Conservation (phyloP, 2,888 invertebrate species). For the Lithosia quadra region DNA sequence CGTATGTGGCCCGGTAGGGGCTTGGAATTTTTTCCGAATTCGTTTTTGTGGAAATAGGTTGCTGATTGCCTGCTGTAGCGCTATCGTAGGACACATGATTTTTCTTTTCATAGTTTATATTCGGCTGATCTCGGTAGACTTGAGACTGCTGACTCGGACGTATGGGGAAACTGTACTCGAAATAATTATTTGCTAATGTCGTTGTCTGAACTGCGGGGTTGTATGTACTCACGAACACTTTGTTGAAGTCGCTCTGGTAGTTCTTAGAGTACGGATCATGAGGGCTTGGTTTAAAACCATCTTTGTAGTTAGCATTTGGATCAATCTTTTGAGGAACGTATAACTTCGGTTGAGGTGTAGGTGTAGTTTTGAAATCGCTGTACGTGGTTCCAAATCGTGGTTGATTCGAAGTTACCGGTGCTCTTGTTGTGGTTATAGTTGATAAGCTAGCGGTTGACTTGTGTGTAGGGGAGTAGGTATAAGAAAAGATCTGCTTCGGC, state of each 20-base stretch:
- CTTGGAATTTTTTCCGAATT: slow-evolving; percentile 56
- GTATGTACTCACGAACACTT: slow-evolving; percentile 75
- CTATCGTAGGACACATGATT: slow-evolving; percentile 74
- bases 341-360: slow-evolving; percentile 81
- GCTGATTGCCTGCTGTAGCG: slow-evolving; percentile 73
- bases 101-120: slow-evolving; percentile 66
- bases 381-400: slow-evolving; percentile 73
- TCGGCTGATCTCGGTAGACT: slow-evolving; percentile 67
- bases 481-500: slow-evolving; percentile 78
- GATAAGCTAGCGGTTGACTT: slow-evolving; percentile 71
- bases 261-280: slow-evolving; percentile 77
- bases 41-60: slow-evolving; percentile 63
- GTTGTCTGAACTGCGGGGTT: slow-evolving; percentile 73
- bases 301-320: slow-evolving; percentile 71
- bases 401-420: slow-evolving; percentile 72
- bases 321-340: slow-evolving; percentile 74
- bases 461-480: slow-evolving; percentile 73
- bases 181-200: slow-evolving; percentile 66
- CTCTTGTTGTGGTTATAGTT: slow-evolving; percentile 74
- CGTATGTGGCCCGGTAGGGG: slow-evolving; percentile 72
- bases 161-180: slow-evolving; percentile 65
- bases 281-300: slow-evolving; percentile 79
- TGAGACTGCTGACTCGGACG: slow-evolving; percentile 73
- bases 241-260: slow-evolving; percentile 69
- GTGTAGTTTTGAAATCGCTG: slow-evolving; percentile 75